Conservation (phyloP, 2,113 vertebrate genomes). For the Pseudorasbora parva region DNA sequence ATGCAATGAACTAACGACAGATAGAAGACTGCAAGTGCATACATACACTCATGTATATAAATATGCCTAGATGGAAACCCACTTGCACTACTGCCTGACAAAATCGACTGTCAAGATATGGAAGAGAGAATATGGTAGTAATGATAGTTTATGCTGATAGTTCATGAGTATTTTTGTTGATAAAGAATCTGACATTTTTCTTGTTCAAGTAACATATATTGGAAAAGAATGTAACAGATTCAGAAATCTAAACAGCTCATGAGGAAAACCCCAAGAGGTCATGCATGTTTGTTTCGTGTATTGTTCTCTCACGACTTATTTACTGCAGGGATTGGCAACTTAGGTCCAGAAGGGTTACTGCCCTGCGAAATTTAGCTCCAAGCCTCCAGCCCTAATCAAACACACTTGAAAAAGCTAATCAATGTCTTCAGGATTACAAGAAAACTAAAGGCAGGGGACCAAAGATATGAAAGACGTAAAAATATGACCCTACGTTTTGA, state of each 20-base stretch:
- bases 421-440: no score
- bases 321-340: no score
- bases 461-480: no score
- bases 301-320: not conserved
- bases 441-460: no score
- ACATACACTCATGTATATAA: not conserved
- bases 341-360: no score
- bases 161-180: no score
- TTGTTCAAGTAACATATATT: not conserved
- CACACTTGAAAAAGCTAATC: no score
- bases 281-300: not conserved
- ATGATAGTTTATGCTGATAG: not conserved
- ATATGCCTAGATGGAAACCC: not conserved
- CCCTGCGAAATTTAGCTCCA: no score
- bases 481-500: no score
- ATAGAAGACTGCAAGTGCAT: not conserved
- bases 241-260: not conserved
- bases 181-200: no score
- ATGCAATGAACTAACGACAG: conserved; percentile 14
- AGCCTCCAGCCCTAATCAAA: no score
- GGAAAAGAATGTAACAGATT: not conserved
- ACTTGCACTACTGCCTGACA: conserved; percentile 9
- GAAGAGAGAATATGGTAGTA: not conserved
- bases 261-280: not conserved
- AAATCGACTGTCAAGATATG: not conserved